Evolutionary conservation across 2,888 invertebrate species (phyloP), one percentile per base, ranked within the genome.

Genomic region (Drosophila mimetica): DNA sequence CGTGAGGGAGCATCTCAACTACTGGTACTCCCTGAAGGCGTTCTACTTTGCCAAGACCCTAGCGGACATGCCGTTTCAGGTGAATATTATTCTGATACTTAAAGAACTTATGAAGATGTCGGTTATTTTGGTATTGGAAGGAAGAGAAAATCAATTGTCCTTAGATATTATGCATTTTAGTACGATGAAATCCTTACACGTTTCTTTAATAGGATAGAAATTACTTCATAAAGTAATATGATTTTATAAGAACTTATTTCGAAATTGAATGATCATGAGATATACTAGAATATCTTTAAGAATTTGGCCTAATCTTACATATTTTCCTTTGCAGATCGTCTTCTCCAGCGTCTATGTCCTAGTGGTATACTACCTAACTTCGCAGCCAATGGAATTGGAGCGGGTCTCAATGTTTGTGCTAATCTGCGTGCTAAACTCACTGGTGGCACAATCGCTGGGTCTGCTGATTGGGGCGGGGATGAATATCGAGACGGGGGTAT

Each of bases 1-100:
- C 92, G 95, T 97, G 74, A 93, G 98, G 90, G 98, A 98, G 92
- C 98, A 98, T 93, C 93, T 98, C 70, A 98, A 98, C 92, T 98
- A 98, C 90, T 98, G 98, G 98, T 98, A 98, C 92, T 98, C 98
- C 25, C 92, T 98, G 71, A 98, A 98, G 92, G 96, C 98, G n/a
- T 98, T 98, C 92, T 98, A 98, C 92, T 94, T 98, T 88, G 98
- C 98, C 52, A 97, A 98, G 92, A 98, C 98, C n/a, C 93, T 98
- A 91, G 97, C 98, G 14, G 98, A 98, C 91, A 93, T 98, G 92
- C 98, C 98, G 70, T 98, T 98, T 93, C 98, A 98, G 94, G 97
- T 98, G 93, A 93, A 3, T 28, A 28, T 1, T 7, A 22, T 22
- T 22, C 22, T 22, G 22, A 22, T 22, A n/a, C n/a, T n/a, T n/a